A percentile compares a stretch with the other conserved stretches of the same genome.
These are phyloP conservation scores for Synanthedon vespiformis DNA, from an alignment of 2,888 invertebrate species.

Conservation along the genomic window DNA sequence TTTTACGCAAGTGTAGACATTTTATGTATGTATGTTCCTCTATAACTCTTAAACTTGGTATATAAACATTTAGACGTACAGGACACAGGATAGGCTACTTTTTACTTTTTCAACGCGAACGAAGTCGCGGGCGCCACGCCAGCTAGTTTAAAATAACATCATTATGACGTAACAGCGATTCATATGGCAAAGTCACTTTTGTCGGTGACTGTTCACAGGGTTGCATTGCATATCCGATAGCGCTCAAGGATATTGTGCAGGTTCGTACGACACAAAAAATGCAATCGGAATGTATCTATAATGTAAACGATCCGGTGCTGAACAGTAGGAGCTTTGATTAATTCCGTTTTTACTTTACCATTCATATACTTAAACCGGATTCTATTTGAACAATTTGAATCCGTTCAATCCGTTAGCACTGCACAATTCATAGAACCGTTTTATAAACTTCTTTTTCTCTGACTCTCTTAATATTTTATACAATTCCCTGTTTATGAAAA, in stretches of 20 bases:
- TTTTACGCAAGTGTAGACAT: too few species aligned
- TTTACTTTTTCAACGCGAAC: too few species aligned
- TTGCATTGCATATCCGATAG: too few species aligned
- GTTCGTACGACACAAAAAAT: background rate
- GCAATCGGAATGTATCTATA: background rate
- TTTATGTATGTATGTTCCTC: too few species aligned
- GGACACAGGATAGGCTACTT: too few species aligned
- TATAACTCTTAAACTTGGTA: too few species aligned
- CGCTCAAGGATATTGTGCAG: background rate
- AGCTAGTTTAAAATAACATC: too few species aligned
- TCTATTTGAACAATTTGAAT: slow-evolving; percentile 47
- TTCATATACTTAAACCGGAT: slow-evolving; percentile 13
- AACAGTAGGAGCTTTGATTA: background rate
- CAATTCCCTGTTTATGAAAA: slow-evolving; percentile 55
- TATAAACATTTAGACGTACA: too few species aligned
- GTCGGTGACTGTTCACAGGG: too few species aligned
- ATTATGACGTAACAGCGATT: too few species aligned
- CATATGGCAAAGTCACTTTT: too few species aligned
- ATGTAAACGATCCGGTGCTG: background rate
- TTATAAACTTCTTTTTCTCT: slow-evolving; percentile 54
- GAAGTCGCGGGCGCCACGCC: too few species aligned
- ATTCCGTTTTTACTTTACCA: slow-evolving; percentile 47
- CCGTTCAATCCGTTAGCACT: slow-evolving; percentile 46
- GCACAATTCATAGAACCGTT: slow-evolving; percentile 54
- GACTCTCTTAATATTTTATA: slow-evolving; percentile 57